These are phyloP conservation scores for Rhinolophus ferrumequinum DNA, from an alignment of 2,113 vertebrate species.

Conservation along the genomic window DNA sequence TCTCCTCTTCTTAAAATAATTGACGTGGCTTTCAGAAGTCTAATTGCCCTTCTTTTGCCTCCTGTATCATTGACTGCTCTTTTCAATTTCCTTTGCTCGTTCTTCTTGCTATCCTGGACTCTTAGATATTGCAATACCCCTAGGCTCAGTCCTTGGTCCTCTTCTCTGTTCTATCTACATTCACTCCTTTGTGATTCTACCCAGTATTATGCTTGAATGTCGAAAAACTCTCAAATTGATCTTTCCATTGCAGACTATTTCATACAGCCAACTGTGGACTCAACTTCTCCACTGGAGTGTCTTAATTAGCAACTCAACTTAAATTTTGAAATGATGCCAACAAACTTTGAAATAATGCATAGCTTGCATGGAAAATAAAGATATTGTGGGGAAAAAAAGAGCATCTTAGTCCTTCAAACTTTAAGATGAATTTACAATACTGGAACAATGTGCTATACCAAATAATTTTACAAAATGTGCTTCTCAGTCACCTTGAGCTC, in stretches of 20 bases:
- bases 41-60: not conserved
- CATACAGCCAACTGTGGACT: not conserved
- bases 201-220: not conserved
- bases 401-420: not conserved
- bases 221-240: not conserved
- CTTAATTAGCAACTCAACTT: not conserved
- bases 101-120: not conserved
- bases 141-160: not conserved
- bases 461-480: not conserved
- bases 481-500: not conserved
- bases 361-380: not conserved
- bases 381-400: not conserved
- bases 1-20: not conserved
- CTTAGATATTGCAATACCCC: not conserved
- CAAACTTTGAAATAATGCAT: not conserved
- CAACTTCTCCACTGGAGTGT: not conserved
- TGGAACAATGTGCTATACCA: not conserved
- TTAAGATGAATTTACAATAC: not conserved
- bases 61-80: not conserved
- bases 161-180: not conserved
- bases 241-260: not conserved
- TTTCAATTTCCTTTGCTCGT: not conserved
- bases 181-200: not conserved
- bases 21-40: not conserved
- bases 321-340: not conserved